These are phyloP conservation scores for Phrynocephalus forsythii DNA, from an alignment of 2,797 vertebrate genomes.

Conservation along the genomic window DNA sequence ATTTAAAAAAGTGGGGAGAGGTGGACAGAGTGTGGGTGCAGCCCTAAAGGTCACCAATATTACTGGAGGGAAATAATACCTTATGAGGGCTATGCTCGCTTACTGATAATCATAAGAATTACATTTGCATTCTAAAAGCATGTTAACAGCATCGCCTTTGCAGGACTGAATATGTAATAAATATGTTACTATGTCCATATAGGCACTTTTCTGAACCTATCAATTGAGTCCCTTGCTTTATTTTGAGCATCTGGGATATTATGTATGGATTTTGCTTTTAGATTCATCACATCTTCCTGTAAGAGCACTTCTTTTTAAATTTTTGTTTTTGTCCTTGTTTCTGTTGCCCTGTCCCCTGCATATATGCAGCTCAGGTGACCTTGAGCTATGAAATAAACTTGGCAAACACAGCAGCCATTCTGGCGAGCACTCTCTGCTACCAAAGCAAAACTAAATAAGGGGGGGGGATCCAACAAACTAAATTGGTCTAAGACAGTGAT, in stretches of 20 bases:
- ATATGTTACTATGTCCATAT: not conserved
- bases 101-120: not conserved
- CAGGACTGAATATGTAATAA: not conserved
- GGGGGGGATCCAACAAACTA: too few species aligned
- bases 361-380: not conserved
- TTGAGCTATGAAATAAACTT: fast-evolving
- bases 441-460: too few species aligned
- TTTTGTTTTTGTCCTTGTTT: not conserved
- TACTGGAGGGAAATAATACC: not conserved
- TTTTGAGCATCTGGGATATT: not conserved
- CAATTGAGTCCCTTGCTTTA: slow-evolving; percentile 7
- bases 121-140: not conserved
- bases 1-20: too few species aligned
- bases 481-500: too few species aligned
- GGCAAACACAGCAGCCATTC: not conserved
- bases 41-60: not conserved
- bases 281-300: slow-evolving; percentile 3
- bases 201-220: not conserved
- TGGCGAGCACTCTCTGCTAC: not conserved
- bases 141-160: not conserved
- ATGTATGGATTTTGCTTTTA: slow-evolving; percentile 34
- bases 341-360: not conserved
- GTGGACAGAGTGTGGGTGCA: too few species aligned
- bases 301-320: not conserved
- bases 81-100: not conserved